Evolutionary conservation across 2,797 vertebrate species (phyloP).

Genomic region (Ceyx erithaca): DNA sequence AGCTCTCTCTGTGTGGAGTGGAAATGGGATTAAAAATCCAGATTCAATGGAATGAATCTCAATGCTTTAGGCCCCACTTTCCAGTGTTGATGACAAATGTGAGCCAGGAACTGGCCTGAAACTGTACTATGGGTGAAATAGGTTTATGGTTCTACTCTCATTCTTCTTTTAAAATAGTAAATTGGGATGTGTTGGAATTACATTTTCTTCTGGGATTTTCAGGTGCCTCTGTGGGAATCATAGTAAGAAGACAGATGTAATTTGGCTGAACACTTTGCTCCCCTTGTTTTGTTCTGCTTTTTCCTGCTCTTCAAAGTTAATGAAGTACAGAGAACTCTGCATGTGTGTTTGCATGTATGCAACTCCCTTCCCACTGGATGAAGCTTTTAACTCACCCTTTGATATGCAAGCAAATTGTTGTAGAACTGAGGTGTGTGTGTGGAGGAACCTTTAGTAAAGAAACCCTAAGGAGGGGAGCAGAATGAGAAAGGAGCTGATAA

Average conservation of each 20-base stretch:
- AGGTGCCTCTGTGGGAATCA: neutral
- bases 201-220: neutral
- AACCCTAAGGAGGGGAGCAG: neutral
- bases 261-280: neutral
- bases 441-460: neutral
- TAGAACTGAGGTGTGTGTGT: neutral
- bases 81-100: neutral
- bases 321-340: neutral
- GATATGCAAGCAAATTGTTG: neutral
- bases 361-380: neutral
- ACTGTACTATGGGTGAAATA: neutral
- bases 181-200: neutral
- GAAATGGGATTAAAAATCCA: neutral
- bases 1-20: neutral
- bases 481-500: slow-evolving; percentile 18
- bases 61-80: neutral
- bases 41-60: neutral
- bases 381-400: slow-evolving; percentile 9
- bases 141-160: neutral
- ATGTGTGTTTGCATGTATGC: neutral
- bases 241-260: neutral
- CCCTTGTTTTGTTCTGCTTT: neutral
- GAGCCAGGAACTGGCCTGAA: neutral
- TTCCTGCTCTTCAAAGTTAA: neutral
- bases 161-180: neutral